phyloP scores from a whole-genome alignment of 2,113 vertebrate species.

The Sporophila hypoxantha region DNA sequence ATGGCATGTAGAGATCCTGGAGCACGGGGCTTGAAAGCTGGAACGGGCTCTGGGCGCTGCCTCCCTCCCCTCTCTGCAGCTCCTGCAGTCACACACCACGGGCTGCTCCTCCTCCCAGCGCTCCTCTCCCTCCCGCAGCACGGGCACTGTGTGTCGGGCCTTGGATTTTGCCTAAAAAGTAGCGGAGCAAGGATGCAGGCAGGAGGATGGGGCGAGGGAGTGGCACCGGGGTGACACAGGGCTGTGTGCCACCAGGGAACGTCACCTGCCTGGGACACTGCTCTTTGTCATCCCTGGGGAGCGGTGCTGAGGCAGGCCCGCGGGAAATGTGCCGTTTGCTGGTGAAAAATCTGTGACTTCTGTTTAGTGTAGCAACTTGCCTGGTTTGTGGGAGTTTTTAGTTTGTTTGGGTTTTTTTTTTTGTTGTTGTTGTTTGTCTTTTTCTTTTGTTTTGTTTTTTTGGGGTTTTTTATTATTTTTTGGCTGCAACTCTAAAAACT shows the following conservation, averaged over 20 bases:
- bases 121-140: neutral
- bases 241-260: fast-evolving
- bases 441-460: too few relatives aligned
- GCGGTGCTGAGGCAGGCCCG: fast-evolving
- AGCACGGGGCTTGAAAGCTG: conserved; percentile 36
- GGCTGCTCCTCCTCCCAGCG: neutral
- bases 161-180: neutral
- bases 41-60: neutral
- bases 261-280: neutral
- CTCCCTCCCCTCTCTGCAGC: neutral
- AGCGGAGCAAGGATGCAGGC: neutral
- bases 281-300: neutral
- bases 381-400: too few relatives aligned
- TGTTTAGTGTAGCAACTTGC: neutral
- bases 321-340: neutral
- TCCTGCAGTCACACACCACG: neutral
- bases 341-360: neutral
- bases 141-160: neutral
- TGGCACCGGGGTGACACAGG: fast-evolving
- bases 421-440: neutral
- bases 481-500: neutral
- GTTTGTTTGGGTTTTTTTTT: neutral
- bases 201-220: neutral
- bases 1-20: conserved; percentile 42
- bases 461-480: neutral